Evolutionary conservation across 1,140 invertebrate genomes (phyloP).

Genomic region (Meteorus sp.): DNA sequence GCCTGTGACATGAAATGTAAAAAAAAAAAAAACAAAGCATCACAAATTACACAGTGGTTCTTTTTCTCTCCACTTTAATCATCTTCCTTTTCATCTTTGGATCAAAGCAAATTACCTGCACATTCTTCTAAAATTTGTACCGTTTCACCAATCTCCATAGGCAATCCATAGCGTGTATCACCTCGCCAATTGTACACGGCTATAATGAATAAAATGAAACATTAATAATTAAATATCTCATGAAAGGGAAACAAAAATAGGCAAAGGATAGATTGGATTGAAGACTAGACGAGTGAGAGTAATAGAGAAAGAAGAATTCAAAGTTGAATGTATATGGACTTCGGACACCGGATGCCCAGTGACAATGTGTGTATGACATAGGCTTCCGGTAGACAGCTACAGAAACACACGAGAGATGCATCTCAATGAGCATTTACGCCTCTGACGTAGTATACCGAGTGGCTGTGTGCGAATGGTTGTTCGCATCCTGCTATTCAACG

Average conservation of each 20-base stretch:
- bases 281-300: neutral
- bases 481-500: constrained; percentile 30
- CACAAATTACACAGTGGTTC: neutral
- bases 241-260: neutral
- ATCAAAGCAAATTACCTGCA: constrained; percentile 60
- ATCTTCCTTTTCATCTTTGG: neutral
- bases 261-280: neutral
- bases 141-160: constrained; percentile 86
- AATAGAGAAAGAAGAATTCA: neutral
- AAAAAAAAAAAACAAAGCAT: neutral
- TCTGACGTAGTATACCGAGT: constrained; percentile 3
- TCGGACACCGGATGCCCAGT: constrained; percentile 47
- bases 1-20: constrained; percentile 64
- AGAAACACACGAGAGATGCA: constrained; percentile 52
- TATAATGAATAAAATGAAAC: constrained; percentile 61
- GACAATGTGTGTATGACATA: constrained; percentile 52
- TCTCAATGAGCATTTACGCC: constrained; percentile 49
- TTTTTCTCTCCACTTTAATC: neutral
- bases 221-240: too few relatives aligned
- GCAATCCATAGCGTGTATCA: constrained; percentile 76
- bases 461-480: constrained; percentile 16
- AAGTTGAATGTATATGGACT: constrained; percentile 17
- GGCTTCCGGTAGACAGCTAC: constrained; percentile 42
- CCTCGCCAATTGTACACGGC: constrained; percentile 89
- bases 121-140: constrained; percentile 90